Percentiles rank a stretch among this genome's conserved stretches.
These are phyloP conservation scores for Cossypha caffra DNA, from an alignment of 2,797 vertebrate species.

Conservation along the genomic window DNA sequence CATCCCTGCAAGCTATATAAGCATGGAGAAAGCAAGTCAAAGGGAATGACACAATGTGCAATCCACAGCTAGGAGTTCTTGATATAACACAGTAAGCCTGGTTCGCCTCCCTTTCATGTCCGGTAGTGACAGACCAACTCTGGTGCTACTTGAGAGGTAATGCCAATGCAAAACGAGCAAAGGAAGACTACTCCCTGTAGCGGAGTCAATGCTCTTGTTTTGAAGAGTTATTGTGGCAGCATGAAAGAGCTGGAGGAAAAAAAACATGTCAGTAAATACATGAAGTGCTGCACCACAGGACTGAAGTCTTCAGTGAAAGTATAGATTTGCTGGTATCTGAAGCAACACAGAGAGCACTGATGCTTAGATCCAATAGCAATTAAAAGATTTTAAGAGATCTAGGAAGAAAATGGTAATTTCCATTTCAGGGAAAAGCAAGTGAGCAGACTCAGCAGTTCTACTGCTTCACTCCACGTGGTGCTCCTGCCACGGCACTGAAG, in stretches of 20 bases:
- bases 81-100: background rate
- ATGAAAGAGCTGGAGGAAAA: background rate
- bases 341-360: background rate
- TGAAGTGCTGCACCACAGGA: background rate
- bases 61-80: background rate
- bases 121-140: rapidly evolving
- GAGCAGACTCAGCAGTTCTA: background rate
- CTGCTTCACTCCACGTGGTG: background rate
- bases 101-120: background rate
- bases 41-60: background rate
- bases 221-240: background rate
- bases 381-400: background rate
- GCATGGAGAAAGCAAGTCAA: background rate
- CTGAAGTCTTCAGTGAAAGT: background rate
- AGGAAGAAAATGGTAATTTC: background rate
- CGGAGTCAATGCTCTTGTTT: background rate
- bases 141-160: background rate
- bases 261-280: background rate
- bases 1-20: background rate
- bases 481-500: background rate
- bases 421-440: background rate
- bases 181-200: background rate
- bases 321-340: background rate
- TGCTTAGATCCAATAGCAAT: background rate
- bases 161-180: background rate